Evolutionary conservation across 2,888 invertebrate genomes (phyloP), one percentile per base, ranked within the genome.

Genomic region (Hyposoter didymator): DNA sequence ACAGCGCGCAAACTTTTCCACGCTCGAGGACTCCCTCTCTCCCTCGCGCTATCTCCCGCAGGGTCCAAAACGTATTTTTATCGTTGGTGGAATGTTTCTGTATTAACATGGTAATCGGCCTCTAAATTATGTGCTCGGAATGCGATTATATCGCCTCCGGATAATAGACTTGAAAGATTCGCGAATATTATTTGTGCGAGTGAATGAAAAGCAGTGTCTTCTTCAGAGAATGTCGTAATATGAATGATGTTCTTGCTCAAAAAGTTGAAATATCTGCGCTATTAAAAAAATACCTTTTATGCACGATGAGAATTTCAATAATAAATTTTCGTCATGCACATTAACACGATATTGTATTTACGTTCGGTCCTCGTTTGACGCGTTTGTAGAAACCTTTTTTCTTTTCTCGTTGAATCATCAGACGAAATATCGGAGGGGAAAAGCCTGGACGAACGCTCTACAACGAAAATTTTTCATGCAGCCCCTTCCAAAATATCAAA

Each of bases 21-120:
- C 62, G 62, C 49, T 76, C 64, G 59, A 17, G n/a, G 43, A 22
- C 28, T n/a, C 39, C 3, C n/a, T 72, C 55, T 72, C 72, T 35
- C 12, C 8, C 45, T 69, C 22, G 5, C 67, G 3, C 32, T 4
- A 70, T 55, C 69, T 45, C 76, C 78, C 78, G 62, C 78, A 39
- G 70, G 78, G 62, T 19, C 35, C 47, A 47, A 76, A 67, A 67
- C 35, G 22, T 62, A 80, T 78, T 67, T 66, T 74, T 45, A 66
- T 52, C 66, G 49, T 47, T 64, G 52, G 28, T 55, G 69, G 43
- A 78, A 73, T 78, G 55, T 47, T 52, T 59, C 32, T 73, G 78
- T 62, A 82, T 79, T 72, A 82, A 79, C 82, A 85, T 85, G 72
- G 66, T 72, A 85, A 85, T 79, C 55, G 75, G 70, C 59, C 45